Evolutionary conservation across 2,797 vertebrate species (phyloP).

Genomic region (Pangasius larnaudii): DNA sequence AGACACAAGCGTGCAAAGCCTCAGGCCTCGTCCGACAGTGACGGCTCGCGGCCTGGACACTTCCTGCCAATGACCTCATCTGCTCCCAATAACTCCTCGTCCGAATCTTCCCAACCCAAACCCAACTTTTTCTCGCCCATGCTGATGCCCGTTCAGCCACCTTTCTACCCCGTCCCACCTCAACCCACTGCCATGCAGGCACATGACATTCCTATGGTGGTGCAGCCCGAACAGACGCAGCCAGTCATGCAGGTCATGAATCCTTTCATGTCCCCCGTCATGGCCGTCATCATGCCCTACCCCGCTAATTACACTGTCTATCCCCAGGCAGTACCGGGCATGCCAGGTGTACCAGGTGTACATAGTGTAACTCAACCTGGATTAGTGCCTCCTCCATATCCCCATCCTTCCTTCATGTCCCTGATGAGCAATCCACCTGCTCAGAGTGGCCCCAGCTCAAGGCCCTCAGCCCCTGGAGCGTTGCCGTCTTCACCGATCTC

Average conservation of each 20-base stretch:
- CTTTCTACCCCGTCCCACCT: conserved; percentile 59
- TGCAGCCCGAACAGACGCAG: conserved; percentile 68
- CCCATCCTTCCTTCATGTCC: conserved; percentile 57
- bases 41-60: conserved; percentile 62
- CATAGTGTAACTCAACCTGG: not conserved
- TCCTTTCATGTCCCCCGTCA: conserved; percentile 69
- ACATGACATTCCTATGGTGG: conserved; percentile 52
- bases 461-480: conserved; percentile 30
- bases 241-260: conserved; percentile 61
- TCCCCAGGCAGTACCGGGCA: conserved; percentile 53
- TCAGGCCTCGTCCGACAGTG: conserved; percentile 71
- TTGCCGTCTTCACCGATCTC: conserved; percentile 61
- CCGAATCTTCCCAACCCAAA: conserved; percentile 69
- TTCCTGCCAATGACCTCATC: conserved; percentile 39
- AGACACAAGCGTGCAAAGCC: conserved; percentile 79
- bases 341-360: conserved; percentile 9
- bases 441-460: not conserved
- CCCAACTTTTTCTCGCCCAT: conserved; percentile 62
- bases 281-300: conserved; percentile 81
- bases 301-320: conserved; percentile 67
- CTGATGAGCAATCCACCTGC: conserved; percentile 42
- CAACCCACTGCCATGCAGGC: conserved; percentile 59
- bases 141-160: conserved; percentile 63
- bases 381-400: conserved; percentile 41
- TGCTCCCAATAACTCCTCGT: conserved; percentile 73